These are phyloP conservation scores for Phoxinus phoxinus DNA, from an alignment of 2,113 vertebrate species.

Conservation along the genomic window DNA sequence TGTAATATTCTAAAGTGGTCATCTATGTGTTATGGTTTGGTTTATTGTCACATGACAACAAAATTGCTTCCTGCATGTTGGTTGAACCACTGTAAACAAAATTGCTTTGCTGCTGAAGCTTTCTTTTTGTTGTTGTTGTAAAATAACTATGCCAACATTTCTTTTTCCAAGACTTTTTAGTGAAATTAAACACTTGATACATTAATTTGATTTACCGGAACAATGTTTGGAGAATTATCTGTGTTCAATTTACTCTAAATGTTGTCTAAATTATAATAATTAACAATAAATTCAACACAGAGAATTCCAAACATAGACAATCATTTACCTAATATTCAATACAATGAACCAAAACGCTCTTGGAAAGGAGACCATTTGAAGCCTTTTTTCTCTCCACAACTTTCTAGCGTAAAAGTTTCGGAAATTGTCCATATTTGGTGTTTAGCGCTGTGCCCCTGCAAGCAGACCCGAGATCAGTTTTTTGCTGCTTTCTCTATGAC, in stretches of 20 bases:
- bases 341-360: not conserved
- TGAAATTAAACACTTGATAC: too few relatives aligned
- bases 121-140: too few relatives aligned
- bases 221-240: too few relatives aligned
- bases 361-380: not conserved
- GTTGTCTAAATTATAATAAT: too few relatives aligned
- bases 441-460: not conserved
- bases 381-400: not conserved
- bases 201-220: too few relatives aligned
- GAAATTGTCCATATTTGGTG: constrained; percentile 28
- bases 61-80: not conserved
- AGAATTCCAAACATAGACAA: not conserved
- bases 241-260: too few relatives aligned
- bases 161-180: too few relatives aligned
- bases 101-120: not conserved
- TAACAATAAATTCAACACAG: not conserved
- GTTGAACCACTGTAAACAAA: not conserved
- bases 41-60: not conserved
- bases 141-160: too few relatives aligned
- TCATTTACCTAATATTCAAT: not conserved
- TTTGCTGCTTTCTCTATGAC: not conserved
- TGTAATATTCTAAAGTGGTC: too few relatives aligned
- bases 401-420: not conserved
- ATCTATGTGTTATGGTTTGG: too few relatives aligned
- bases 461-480: constrained; percentile 24